Percentiles rank a stretch among this genome's conserved stretches.
Evolutionary conservation across 2,888 invertebrate species (phyloP).

Genomic region (Polietes domitor): DNA sequence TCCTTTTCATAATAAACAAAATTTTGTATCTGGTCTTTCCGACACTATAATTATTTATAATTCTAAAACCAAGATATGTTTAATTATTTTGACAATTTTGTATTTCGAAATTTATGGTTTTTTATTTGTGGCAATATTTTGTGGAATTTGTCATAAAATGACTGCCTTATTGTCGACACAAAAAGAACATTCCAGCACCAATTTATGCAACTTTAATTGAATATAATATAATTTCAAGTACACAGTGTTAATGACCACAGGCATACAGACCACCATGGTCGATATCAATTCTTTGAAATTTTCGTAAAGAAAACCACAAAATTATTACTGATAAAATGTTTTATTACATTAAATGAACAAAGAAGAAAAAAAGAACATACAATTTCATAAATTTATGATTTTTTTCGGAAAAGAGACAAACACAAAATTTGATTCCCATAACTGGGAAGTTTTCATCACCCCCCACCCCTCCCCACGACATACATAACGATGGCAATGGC

Average conservation of each 20-base stretch:
- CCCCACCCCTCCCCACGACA: too few species aligned
- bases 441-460: too few species aligned
- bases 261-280: slow-evolving; percentile 55
- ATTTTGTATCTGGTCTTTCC: too few species aligned
- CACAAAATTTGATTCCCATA: slow-evolving; percentile 61
- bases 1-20: too few species aligned
- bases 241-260: slow-evolving; percentile 23
- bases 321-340: slow-evolving; percentile 48
- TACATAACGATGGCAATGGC: background rate
- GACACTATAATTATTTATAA: too few species aligned
- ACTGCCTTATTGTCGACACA: too few species aligned
- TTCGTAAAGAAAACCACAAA: slow-evolving; percentile 25
- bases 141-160: too few species aligned
- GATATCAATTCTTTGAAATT: slow-evolving; percentile 44
- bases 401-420: slow-evolving; percentile 36
- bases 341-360: slow-evolving; percentile 50
- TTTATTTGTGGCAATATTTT: too few species aligned
- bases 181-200: too few species aligned
- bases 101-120: too few species aligned
- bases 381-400: slow-evolving; percentile 55
- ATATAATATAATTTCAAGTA: background rate
- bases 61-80: too few species aligned
- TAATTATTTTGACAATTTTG: too few species aligned
- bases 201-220: background rate
- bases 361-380: slow-evolving; percentile 46